Conservation (phyloP, 1,140 invertebrate species). For the Zaprionus ghesquierei region DNA sequence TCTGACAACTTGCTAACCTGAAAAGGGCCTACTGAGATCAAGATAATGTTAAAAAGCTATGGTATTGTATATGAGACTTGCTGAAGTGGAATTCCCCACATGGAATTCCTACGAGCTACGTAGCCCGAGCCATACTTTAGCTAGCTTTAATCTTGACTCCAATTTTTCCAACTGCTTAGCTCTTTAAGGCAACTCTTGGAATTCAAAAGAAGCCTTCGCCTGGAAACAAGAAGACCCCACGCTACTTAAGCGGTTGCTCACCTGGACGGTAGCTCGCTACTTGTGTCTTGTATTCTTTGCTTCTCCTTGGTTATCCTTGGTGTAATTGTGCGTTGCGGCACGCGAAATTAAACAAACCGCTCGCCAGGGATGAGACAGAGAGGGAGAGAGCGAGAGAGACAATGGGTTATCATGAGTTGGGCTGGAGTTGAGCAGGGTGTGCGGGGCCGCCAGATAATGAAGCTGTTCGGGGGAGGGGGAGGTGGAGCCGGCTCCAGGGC, state of each 20-base stretch:
- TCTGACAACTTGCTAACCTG: background rate
- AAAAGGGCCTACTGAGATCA: background rate
- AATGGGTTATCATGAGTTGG: slow-evolving; percentile 8
- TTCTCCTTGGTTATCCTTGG: slow-evolving; percentile 10
- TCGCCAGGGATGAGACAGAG: background rate
- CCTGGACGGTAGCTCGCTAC: slow-evolving; percentile 1
- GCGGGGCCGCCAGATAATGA: slow-evolving; percentile 53
- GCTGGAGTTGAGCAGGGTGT: background rate
- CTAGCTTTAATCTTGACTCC: background rate
- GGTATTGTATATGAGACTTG: too few relatives aligned
- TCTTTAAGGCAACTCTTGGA: background rate
- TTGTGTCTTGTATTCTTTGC: background rate
- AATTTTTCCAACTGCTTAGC: background rate
- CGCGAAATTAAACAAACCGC: slow-evolving; percentile 66
- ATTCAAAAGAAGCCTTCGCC: background rate
- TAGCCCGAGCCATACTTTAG: background rate
- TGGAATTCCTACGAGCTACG: too few relatives aligned
- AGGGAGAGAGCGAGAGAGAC: background rate
- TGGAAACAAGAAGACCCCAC: background rate
- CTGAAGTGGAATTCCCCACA: too few relatives aligned
- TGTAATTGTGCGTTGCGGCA: slow-evolving; percentile 73
- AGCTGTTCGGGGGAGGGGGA: slow-evolving; percentile 11
- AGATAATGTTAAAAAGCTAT: background rate
- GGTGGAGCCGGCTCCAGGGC: slow-evolving; percentile 31
- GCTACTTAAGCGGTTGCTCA: background rate